Conservation (phyloP, 2,888 invertebrate species). For the Himalopsyche anomala region DNA sequence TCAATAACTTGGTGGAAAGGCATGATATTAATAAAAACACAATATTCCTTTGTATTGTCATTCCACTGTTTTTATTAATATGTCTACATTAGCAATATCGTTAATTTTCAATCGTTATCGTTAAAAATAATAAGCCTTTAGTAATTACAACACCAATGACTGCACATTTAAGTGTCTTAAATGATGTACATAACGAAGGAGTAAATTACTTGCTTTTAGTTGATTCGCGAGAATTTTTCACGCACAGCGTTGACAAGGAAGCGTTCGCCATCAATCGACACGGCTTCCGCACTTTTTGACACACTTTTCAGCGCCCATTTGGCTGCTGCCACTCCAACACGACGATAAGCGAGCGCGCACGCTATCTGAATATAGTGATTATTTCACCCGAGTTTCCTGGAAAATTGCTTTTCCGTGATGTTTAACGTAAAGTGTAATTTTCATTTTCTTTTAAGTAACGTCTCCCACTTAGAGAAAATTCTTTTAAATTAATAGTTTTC, state of each 20-base stretch:
- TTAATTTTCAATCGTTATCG: no score
- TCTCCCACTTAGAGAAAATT: no score
- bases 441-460: no score
- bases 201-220: not conserved
- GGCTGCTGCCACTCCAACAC: not conserved
- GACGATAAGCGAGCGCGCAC: not conserved
- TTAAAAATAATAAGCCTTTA: no score
- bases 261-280: slow-evolving; percentile 18
- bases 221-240: not conserved
- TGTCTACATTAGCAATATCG: no score
- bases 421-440: not conserved
- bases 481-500: no score
- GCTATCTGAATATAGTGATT: not conserved
- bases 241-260: slow-evolving; percentile 17
- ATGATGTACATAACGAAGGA: not conserved
- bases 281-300: slow-evolving; percentile 55
- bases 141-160: no score
- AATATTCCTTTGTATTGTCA: no score
- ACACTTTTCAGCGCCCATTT: slow-evolving; percentile 49
- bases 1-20: no score
- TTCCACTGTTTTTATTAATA: no score
- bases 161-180: not conserved
- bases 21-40: no score
- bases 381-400: slow-evolving; percentile 13
- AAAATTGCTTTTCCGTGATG: slow-evolving; percentile 32